Evolutionary conservation across 2,888 invertebrate genomes (phyloP).

Genomic region (Bruchidius siliquastri): DNA sequence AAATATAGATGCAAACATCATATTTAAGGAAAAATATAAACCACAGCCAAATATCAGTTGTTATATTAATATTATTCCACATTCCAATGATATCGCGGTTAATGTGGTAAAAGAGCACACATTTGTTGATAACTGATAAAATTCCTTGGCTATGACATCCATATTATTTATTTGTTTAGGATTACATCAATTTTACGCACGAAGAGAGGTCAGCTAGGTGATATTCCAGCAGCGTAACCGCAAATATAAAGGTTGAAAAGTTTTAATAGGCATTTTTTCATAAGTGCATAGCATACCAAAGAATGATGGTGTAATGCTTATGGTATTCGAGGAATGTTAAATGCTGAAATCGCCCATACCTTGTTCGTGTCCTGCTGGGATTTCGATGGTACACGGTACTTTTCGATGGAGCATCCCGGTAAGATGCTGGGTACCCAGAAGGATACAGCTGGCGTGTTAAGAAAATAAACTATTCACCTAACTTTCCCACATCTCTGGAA

Average conservation of each 20-base stretch:
- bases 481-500: not conserved
- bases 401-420: not conserved
- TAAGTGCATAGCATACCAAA: slow-evolving; percentile 17
- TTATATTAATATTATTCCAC: not conserved
- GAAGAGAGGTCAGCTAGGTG: slow-evolving; percentile 4
- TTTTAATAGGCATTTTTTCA: slow-evolving; percentile 23
- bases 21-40: not conserved
- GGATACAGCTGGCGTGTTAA: not conserved
- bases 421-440: not conserved
- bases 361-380: not conserved
- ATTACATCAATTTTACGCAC: slow-evolving; percentile 8
- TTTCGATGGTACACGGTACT: not conserved
- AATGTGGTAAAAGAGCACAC: not conserved
- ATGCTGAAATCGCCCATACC: slow-evolving; percentile 15
- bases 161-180: slow-evolving; percentile 1
- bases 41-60: not conserved
- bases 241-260: slow-evolving; percentile 18
- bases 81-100: not conserved
- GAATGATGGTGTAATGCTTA: slow-evolving; percentile 23
- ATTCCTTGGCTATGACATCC: not conserved
- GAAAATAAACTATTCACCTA: not conserved
- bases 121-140: not conserved
- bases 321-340: slow-evolving; percentile 27
- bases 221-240: not conserved
- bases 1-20: not conserved